phyloP scores from a whole-genome alignment of 1,140 invertebrate species.

The Lucilia cuprina region DNA sequence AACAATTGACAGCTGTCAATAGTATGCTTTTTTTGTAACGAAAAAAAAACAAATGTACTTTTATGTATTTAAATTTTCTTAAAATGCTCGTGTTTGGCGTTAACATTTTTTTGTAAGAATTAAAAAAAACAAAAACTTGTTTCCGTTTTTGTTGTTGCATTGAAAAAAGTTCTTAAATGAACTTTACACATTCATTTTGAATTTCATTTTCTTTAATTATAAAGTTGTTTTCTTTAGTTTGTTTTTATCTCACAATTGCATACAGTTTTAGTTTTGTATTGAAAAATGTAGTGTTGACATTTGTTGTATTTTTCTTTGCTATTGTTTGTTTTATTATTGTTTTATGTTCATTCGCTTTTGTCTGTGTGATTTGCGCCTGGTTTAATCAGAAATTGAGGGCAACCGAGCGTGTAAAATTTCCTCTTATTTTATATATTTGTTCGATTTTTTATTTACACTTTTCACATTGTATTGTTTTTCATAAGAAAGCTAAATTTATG shows the following conservation, averaged over 20 bases:
- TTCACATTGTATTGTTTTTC: background rate
- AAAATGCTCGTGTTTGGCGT: background rate
- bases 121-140: no score
- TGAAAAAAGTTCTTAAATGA: background rate
- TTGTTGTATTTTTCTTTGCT: background rate
- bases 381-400: constrained; percentile 33
- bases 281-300: background rate
- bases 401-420: constrained; percentile 18
- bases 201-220: background rate
- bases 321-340: background rate
- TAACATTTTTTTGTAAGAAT: no score
- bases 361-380: background rate
- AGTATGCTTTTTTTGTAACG: background rate
- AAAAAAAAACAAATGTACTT: background rate
- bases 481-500: background rate
- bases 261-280: background rate
- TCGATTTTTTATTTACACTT: no score
- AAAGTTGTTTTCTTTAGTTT: no score
- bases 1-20: background rate
- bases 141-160: background rate
- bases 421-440: background rate
- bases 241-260: background rate
- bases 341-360: no score
- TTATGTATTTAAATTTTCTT: background rate
- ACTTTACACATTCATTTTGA: background rate